Conservation (phyloP, 2,797 vertebrate species). For the Anguilla anguilla region DNA sequence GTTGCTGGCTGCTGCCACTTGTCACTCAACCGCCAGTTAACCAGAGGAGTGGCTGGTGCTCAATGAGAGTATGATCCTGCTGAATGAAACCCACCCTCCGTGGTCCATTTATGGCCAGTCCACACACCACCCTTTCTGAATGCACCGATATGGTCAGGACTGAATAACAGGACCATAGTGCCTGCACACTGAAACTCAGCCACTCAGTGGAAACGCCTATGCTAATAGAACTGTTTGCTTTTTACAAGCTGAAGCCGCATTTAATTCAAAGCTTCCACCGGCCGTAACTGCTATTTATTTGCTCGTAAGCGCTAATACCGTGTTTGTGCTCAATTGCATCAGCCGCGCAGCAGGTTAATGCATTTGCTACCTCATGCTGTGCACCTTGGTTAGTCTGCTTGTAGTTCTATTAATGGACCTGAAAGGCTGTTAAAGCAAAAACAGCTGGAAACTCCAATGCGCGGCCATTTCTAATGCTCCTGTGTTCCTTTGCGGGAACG, state of each 20-base stretch:
- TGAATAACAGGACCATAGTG: background rate
- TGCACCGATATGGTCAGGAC: background rate
- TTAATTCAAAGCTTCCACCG: background rate
- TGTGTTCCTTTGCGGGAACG: background rate
- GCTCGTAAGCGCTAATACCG: background rate
- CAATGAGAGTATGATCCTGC: background rate
- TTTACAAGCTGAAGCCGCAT: background rate
- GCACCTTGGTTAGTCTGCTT: conserved; percentile 1
- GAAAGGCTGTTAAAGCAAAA: conserved; percentile 1
- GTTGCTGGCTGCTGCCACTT: background rate
- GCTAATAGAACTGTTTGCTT: background rate
- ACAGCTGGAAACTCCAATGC: background rate
- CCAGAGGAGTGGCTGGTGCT: background rate
- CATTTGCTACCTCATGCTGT: background rate
- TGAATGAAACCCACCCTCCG: background rate
- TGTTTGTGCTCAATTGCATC: background rate
- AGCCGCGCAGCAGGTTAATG: background rate
- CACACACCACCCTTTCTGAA: too few relatives aligned
- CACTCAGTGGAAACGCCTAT: background rate
- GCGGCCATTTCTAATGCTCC: background rate
- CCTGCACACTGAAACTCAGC: background rate
- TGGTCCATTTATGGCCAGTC: background rate
- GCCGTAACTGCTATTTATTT: background rate
- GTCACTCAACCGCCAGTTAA: background rate
- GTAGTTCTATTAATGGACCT: background rate